phyloP scores from a whole-genome alignment of 2,888 invertebrate genomes.

The Beris chalybata region DNA sequence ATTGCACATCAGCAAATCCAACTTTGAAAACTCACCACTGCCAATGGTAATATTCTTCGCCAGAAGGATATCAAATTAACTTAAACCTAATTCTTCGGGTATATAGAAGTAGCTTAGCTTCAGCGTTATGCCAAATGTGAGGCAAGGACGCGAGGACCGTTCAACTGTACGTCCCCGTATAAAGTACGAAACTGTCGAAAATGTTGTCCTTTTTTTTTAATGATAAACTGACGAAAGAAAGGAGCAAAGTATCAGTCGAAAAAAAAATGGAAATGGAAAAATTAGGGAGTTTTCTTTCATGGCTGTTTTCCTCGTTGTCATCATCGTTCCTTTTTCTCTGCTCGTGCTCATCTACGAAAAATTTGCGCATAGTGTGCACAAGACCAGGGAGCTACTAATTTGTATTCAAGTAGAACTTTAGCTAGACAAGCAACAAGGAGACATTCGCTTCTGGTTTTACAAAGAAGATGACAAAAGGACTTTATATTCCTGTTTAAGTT shows the following conservation, averaged over 20 bases:
- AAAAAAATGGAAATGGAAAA: constrained; percentile 8
- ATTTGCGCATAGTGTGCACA: constrained; percentile 34
- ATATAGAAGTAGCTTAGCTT: background rate
- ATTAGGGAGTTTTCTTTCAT: constrained; percentile 19
- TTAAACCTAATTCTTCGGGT: constrained; percentile 29
- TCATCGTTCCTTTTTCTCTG: constrained; percentile 24
- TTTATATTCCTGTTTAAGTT: constrained; percentile 38
- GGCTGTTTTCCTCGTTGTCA: constrained; percentile 17
- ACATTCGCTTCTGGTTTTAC: constrained; percentile 4
- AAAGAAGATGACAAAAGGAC: constrained; percentile 36
- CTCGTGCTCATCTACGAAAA: constrained; percentile 34
- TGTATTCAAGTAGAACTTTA: constrained; percentile 33
- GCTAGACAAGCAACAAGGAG: constrained; percentile 5
- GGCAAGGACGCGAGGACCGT: too few species aligned
- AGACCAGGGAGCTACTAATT: constrained; percentile 29
- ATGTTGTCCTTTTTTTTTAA: background rate
- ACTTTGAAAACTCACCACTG: background rate
- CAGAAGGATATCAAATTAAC: constrained; percentile 34
- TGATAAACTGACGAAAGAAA: background rate
- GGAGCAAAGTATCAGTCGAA: background rate
- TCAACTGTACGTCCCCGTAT: background rate
- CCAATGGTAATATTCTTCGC: constrained; percentile 29
- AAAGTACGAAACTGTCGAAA: constrained; percentile 22
- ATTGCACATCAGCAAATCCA: constrained; percentile 4
- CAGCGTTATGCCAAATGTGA: too few species aligned